A percentile compares a stretch with the other conserved stretches of the same genome.
Evolutionary conservation across 2,888 invertebrate genomes (phyloP).

Genomic region (Ametastegia equiseti): DNA sequence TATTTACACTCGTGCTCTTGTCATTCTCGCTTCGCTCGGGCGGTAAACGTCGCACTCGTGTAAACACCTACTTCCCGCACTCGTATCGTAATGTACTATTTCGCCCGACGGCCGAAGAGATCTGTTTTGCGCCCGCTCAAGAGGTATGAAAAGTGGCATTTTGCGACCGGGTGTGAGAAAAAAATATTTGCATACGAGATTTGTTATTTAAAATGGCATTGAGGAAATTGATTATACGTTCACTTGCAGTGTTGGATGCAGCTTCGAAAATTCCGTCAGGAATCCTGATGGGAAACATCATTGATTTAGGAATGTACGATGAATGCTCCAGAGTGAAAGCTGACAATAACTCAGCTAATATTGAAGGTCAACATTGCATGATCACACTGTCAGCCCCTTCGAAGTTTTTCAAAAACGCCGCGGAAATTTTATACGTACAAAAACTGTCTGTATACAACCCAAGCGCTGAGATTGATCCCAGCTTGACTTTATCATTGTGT

Average conservation of each 20-base stretch:
- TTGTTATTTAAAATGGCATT: too few relatives aligned
- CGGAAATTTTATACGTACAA: neutral
- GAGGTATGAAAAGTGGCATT: too few relatives aligned
- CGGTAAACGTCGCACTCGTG: too few relatives aligned
- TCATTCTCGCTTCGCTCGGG: too few relatives aligned
- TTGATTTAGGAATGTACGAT: slow-evolving; percentile 75
- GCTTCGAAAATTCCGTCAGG: slow-evolving; percentile 77
- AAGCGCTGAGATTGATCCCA: slow-evolving; percentile 52
- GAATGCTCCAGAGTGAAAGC: slow-evolving; percentile 71
- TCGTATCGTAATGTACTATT: too few relatives aligned
- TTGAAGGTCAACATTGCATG: slow-evolving; percentile 75
- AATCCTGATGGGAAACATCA: slow-evolving; percentile 74
- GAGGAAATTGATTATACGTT: neutral
- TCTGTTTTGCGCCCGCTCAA: too few relatives aligned
- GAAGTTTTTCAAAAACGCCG: neutral
- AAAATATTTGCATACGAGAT: neutral
- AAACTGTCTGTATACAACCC: neutral
- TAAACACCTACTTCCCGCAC: too few relatives aligned
- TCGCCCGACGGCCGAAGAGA: too few relatives aligned
- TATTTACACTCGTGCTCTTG: too few relatives aligned
- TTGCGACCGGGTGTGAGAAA: too few relatives aligned
- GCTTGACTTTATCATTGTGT: slow-evolving; percentile 73
- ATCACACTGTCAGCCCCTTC: slow-evolving; percentile 38
- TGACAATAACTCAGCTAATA: slow-evolving; percentile 60
- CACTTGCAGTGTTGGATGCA: slow-evolving; percentile 69